Evolutionary conservation across 2,797 vertebrate species (phyloP).

Genomic region (Tinamus major): DNA sequence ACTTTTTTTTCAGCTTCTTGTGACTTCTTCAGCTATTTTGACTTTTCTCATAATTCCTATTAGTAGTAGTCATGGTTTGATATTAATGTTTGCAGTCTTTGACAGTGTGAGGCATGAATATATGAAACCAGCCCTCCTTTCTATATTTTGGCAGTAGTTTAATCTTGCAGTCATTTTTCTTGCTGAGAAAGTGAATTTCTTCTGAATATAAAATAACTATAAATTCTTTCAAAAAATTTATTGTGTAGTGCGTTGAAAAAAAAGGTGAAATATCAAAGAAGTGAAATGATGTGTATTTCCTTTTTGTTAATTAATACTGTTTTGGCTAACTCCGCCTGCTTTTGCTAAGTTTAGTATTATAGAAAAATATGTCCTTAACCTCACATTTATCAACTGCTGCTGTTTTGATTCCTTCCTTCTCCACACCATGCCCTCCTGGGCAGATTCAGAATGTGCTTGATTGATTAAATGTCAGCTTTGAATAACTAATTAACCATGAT

Average conservation of each 20-base stretch:
- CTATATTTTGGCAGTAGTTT: slow-evolving; percentile 49
- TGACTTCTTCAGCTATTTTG: too few relatives aligned
- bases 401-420: background rate
- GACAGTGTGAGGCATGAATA: slow-evolving; percentile 46
- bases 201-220: slow-evolving; percentile 42
- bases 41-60: slow-evolving; percentile 31
- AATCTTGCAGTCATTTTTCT: slow-evolving; percentile 35
- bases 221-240: background rate
- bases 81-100: slow-evolving; percentile 60
- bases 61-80: slow-evolving; percentile 64
- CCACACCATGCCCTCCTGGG: background rate
- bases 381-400: background rate
- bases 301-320: background rate
- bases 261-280: slow-evolving; percentile 16
- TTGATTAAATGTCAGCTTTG: slow-evolving; percentile 31
- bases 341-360: slow-evolving; percentile 1
- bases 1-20: slow-evolving; percentile 4
- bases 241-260: background rate
- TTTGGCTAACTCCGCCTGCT: background rate
- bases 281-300: background rate
- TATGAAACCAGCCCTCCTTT: slow-evolving; percentile 53
- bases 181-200: slow-evolving; percentile 63
- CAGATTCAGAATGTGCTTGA: background rate
- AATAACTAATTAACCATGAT: slow-evolving; percentile 32
- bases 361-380: background rate